Conservation (phyloP, 92 coral and sea anemone species). For the Scolanthus callimorphus region DNA sequence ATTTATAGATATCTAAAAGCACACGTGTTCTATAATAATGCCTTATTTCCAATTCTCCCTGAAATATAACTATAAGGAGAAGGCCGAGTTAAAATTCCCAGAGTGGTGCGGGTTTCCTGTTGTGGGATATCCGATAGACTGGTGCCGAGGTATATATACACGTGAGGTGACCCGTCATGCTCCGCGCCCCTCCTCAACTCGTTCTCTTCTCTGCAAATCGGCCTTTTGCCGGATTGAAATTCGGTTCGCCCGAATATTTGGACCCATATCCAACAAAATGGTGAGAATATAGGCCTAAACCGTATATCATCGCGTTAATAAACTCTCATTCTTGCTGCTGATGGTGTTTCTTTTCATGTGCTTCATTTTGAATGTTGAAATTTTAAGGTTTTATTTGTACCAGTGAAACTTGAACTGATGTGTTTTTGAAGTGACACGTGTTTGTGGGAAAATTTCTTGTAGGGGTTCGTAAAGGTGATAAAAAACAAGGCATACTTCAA, state of each 20-base stretch:
- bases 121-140: not conserved
- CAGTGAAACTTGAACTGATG: not conserved
- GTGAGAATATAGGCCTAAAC: slow-evolving; percentile 43
- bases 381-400: slow-evolving; percentile 18
- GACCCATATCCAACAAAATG: slow-evolving; percentile 57
- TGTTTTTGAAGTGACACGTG: slow-evolving; percentile 7
- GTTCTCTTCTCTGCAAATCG: slow-evolving; percentile 49
- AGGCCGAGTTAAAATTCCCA: too few relatives aligned
- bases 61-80: too few relatives aligned
- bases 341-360: too few relatives aligned
- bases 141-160: not conserved
- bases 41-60: too few relatives aligned
- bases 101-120: not conserved
- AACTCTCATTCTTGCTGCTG: slow-evolving; percentile 1
- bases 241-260: slow-evolving; percentile 50
- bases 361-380: slow-evolving; percentile 19
- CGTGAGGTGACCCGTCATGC: slow-evolving; percentile 35
- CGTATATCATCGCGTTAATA: not conserved
- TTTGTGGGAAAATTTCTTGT: slow-evolving; percentile 15
- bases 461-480: slow-evolving; percentile 99
- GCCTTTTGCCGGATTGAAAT: slow-evolving; percentile 89
- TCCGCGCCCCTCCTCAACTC: slow-evolving; percentile 24
- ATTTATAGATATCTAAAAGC: too few relatives aligned
- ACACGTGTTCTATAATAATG: too few relatives aligned
- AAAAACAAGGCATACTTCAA: slow-evolving; percentile 98